These are phyloP conservation scores for Coryphaenoides rupestris DNA, from an alignment of 2,113 vertebrate species.

Conservation along the genomic window DNA sequence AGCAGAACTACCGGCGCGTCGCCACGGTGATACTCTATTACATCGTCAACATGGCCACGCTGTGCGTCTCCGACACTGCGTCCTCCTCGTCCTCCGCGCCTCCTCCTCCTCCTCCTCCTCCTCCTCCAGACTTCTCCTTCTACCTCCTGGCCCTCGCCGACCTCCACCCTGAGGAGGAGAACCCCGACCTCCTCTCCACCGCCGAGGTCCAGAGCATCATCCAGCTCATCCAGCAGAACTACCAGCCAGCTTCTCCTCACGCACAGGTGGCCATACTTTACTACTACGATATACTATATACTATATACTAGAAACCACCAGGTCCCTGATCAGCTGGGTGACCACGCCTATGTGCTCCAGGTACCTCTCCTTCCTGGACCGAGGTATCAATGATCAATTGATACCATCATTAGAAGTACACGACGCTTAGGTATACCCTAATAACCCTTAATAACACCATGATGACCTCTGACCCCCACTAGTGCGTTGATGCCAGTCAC, in stretches of 20 bases:
- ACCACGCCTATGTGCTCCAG: too few species aligned
- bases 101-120: slow-evolving; percentile 56
- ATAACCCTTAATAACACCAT: too few species aligned
- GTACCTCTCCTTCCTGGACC: too few species aligned
- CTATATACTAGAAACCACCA: too few species aligned
- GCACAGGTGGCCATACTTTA: too few species aligned
- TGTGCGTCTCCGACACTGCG: slow-evolving; percentile 71
- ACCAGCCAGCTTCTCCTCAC: slow-evolving; percentile 57
- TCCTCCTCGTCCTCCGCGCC: slow-evolving; percentile 48
- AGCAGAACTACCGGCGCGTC: slow-evolving; percentile 77
- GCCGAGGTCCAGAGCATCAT: slow-evolving; percentile 83
- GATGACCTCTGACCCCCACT: slow-evolving; percentile 20
- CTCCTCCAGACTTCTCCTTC: slow-evolving; percentile 61
- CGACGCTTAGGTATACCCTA: too few species aligned
- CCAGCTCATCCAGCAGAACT: slow-evolving; percentile 76
- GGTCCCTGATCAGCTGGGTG: too few species aligned
- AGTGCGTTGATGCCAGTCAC: slow-evolving; percentile 61
- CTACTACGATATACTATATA: too few species aligned
- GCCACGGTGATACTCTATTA: slow-evolving; percentile 85
- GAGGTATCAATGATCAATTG: too few species aligned
- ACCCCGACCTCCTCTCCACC: slow-evolving; percentile 64
- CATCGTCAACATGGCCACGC: slow-evolving; percentile 77
- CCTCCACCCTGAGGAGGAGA: slow-evolving; percentile 62
- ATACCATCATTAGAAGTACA: too few species aligned
- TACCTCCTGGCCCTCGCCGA: slow-evolving; percentile 73